phyloP scores from a whole-genome alignment of 2,113 vertebrate species.

The Coracopsis vasa region DNA sequence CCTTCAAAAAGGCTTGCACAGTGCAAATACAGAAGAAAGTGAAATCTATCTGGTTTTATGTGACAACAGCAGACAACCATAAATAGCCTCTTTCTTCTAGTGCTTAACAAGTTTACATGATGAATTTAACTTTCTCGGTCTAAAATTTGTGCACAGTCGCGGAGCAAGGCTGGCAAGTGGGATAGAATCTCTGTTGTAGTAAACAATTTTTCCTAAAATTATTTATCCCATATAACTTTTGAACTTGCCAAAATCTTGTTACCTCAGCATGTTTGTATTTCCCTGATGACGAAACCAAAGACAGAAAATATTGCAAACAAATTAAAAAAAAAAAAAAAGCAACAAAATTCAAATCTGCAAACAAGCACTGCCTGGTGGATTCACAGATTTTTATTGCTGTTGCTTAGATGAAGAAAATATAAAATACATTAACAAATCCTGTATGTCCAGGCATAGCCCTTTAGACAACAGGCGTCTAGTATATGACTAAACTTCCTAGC shows the following conservation, averaged over 20 bases:
- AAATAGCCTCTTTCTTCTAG: not conserved
- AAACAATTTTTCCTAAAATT: not conserved
- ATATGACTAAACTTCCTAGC: not conserved
- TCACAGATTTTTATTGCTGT: not conserved
- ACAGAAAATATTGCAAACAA: not conserved
- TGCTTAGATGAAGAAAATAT: not conserved
- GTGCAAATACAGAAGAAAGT: not conserved
- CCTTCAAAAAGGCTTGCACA: not conserved
- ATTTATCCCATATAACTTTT: not conserved
- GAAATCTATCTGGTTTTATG: not conserved
- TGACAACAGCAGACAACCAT: not conserved
- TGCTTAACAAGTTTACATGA: not conserved
- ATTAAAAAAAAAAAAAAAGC: not conserved
- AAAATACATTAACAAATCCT: not conserved
- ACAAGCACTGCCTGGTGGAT: not conserved
- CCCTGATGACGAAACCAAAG: not conserved
- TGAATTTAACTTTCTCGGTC: not conserved
- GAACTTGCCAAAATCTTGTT: not conserved
- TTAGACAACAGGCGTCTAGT: fast-evolving
- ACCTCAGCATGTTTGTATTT: not conserved
- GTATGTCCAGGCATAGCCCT: fast-evolving
- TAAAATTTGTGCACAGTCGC: not conserved
- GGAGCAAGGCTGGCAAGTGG: not conserved
- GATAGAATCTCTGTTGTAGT: fast-evolving
- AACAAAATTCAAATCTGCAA: not conserved